Percentiles rank a stretch among this genome's conserved stretches.
These are phyloP conservation scores for Helicoverpa armigera DNA, from an alignment of 1,140 invertebrate genomes.

Conservation along the genomic window DNA sequence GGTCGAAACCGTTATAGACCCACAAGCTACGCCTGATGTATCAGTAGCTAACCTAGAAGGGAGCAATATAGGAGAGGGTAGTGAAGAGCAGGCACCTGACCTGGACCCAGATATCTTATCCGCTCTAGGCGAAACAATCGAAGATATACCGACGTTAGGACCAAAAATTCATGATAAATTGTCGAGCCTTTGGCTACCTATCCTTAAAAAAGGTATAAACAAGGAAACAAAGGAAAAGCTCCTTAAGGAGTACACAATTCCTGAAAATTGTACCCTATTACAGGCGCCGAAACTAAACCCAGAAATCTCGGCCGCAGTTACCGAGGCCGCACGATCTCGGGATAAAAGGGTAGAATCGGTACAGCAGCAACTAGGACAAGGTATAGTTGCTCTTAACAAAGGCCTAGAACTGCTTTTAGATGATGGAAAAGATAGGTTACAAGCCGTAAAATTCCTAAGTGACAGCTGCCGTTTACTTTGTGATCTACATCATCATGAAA, in stretches of 20 bases:
- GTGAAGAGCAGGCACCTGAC: too few relatives aligned
- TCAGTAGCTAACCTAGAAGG: too few relatives aligned
- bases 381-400: conserved; percentile 29
- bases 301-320: conserved; percentile 39
- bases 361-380: conserved; percentile 36
- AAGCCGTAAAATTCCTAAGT: conserved; percentile 16
- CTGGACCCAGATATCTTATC: not conserved
- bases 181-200: not conserved
- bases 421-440: conserved; percentile 1
- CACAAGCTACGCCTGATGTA: too few relatives aligned
- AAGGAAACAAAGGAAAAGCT: conserved; percentile 14
- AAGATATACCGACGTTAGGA: not conserved
- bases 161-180: not conserved
- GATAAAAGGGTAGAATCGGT: conserved; percentile 26
- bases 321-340: not conserved
- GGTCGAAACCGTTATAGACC: too few relatives aligned
- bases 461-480: conserved; percentile 17
- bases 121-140: not conserved
- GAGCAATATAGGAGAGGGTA: too few relatives aligned
- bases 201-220: not conserved
- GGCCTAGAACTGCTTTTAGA: not conserved
- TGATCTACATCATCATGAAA: conserved; percentile 16
- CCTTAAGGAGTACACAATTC: conserved; percentile 14
- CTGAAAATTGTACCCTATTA: conserved; percentile 45
- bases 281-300: conserved; percentile 46